Evolutionary conservation across 2,888 invertebrate species (phyloP), one percentile per base, ranked within the genome.

Genomic region (Lapara coniferarum): DNA sequence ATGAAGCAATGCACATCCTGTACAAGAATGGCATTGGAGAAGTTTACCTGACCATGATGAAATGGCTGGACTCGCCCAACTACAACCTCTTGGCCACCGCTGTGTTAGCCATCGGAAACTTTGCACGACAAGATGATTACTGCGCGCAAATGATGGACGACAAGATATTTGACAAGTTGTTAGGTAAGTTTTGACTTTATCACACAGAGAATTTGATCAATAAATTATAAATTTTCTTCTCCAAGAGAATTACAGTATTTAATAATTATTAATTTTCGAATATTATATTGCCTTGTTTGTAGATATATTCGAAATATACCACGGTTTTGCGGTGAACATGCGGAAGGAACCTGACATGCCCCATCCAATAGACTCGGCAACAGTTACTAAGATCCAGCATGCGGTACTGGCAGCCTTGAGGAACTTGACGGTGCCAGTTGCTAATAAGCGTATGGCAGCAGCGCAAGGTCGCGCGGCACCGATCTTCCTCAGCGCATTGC

Each of bases 91-190:
- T 97, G 80, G 95, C 96, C n/a, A 97, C 98, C 0, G 98, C 97
- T 0, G 96, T 98, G 5, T 91, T 98, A 73, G 97, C 98, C 0
- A 94, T 98, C 75, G 98, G 98, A 1, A 98, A 98, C 93, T 98
- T 98, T 89, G 98, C 98, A 0, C 94, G 98, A 58, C 96, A 96
- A 75, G 98, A 98, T 83, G 95, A 95, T 56, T 97, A 98, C 85
- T 98, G 98, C 85, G 95, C 96, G 66, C 95, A 96, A 73, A 97
- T 98, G 96, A 97, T 98, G 79, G 94, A 96, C 69, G 95, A 96
- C 77, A 96, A 96, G 49, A 95, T 98, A 66, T 96, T 96, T 83
- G 95, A 96, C 79, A 96, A 96, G 81, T 85, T 96, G 71, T 92
- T 96, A 59, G 94, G 95, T 95, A 80, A 86, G 88, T 81, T 37